These are phyloP conservation scores for Ammodytes marinus DNA, from an alignment of 2,113 vertebrate genomes.

Conservation along the genomic window DNA sequence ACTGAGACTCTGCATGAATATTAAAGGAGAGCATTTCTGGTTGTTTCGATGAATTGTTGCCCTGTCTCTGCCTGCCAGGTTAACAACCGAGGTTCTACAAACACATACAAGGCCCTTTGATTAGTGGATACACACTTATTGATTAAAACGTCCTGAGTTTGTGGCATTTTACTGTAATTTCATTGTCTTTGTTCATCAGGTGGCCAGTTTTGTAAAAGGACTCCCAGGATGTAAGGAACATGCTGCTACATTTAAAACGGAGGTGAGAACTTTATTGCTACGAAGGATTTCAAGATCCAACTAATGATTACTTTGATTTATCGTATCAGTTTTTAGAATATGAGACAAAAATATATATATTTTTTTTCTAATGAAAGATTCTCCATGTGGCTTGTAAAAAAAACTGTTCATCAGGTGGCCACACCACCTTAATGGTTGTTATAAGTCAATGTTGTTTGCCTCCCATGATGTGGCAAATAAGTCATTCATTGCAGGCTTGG, in stretches of 20 bases:
- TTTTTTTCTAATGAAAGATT: no score
- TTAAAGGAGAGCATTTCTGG: slow-evolving; percentile 14
- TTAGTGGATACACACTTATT: not conserved
- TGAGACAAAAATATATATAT: no score
- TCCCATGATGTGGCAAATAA: no score
- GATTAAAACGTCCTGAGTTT: not conserved
- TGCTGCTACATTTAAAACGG: slow-evolving; percentile 90
- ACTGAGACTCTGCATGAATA: slow-evolving; percentile 5
- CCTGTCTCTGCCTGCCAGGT: slow-evolving; percentile 17
- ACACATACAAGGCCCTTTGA: not conserved
- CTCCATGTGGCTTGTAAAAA: no score
- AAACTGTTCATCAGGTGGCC: not conserved
- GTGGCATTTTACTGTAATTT: not conserved
- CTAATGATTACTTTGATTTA: not conserved
- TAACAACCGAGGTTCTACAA: not conserved
- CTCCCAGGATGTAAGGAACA: slow-evolving; percentile 93
- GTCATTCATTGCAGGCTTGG: no score
- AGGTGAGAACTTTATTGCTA: slow-evolving; percentile 81
- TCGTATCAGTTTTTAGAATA: no score
- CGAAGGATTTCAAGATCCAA: not conserved
- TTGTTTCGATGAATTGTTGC: not conserved
- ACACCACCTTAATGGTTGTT: not conserved
- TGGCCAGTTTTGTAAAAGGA: slow-evolving; percentile 89
- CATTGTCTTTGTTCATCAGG: slow-evolving; percentile 76
- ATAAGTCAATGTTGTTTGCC: not conserved